Conservation (phyloP, 2,113 vertebrate species). For the Strix uralensis region DNA sequence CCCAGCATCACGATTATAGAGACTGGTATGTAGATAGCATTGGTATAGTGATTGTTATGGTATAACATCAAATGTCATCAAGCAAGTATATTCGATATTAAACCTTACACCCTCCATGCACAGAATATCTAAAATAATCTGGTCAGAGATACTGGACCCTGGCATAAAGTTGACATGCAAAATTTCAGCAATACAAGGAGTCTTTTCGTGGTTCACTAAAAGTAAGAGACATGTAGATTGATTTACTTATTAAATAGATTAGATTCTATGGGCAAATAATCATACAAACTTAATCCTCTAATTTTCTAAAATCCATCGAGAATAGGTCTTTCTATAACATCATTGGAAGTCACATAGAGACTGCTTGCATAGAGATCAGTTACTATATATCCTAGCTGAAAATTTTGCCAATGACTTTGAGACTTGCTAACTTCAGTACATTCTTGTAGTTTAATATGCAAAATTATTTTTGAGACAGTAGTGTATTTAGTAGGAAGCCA, state of each 20-base stretch:
- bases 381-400: not conserved
- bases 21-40: not conserved
- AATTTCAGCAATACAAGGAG: not conserved
- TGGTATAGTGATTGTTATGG: not conserved
- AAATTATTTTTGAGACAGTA: not conserved
- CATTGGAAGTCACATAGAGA: not conserved
- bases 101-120: fast-evolving
- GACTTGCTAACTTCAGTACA: not conserved
- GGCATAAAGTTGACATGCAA: not conserved
- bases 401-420: not conserved
- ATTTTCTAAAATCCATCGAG: not conserved
- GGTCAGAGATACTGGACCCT: not conserved
- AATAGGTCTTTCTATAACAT: not conserved
- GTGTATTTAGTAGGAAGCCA: not conserved
- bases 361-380: not conserved
- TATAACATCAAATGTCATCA: not conserved
- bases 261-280: not conserved
- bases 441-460: not conserved
- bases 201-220: not conserved
- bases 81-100: not conserved
- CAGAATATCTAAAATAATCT: not conserved
- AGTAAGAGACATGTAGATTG: not conserved
- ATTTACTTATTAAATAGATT: not conserved
- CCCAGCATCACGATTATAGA: fast-evolving
- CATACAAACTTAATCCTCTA: not conserved